Evolutionary conservation across 1,140 invertebrate species (phyloP), one percentile per base, ranked within the genome.

Genomic region (Frieseomelitta varia): DNA sequence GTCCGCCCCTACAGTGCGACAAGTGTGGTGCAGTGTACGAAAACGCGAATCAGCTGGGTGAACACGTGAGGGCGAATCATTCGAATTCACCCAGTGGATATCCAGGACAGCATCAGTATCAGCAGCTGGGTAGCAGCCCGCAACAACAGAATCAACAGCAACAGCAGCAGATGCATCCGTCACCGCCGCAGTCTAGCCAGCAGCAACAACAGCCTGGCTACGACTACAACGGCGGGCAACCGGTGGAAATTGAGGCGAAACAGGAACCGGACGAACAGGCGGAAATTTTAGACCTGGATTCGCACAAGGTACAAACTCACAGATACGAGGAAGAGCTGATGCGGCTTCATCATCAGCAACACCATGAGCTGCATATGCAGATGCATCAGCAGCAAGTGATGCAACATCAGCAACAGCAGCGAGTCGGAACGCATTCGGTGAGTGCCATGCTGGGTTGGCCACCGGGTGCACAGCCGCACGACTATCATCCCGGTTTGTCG

Each of bases 221-320:
- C 63, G 92, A 94, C 47, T 96, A 94, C 30, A 89, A 90, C 17
- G 72, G 87, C 61, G 93, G 91, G 72, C 78, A 92, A 24, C 79
- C 89, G 10, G 85, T 93, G 14, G 96, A 97, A 90, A 79, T 93
- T 0, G 86, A 87, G 0, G 93, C 90, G 8, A 95, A 94, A 69
- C 92, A 96, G 84, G 96, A 96, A 87, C 96, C 96, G 47, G 96
- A 97, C 89, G 97, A 97, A 84, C 96, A 96, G 24, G 96, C 97
- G 4, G 97, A 98, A 90, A 97, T 98, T 81, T 95, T 98, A 58
- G 98, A 98, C 93, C 94, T 98, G 76, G 98, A 98, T 92, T 98
- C 97, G 1, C 97, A 98, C 89, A 98, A 98, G 94, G 97, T 98
- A 74, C 94, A 95, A 65, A 94, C 94, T 4, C 94, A 94, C 69